phyloP scores from a whole-genome alignment of 2,113 vertebrate species.

The Perca schrenkii region DNA sequence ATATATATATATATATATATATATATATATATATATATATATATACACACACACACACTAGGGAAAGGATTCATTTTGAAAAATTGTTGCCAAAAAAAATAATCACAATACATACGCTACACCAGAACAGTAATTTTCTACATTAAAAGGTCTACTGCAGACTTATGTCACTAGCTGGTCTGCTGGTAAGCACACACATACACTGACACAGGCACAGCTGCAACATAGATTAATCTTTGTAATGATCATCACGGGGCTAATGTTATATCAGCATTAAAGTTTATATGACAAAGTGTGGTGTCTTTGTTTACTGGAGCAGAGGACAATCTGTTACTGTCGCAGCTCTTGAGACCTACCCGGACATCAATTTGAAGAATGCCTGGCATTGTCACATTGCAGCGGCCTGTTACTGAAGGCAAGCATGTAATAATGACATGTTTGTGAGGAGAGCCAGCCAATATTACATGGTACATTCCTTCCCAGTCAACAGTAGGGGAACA shows the following conservation, averaged over 20 bases:
- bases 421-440: constrained; percentile 43
- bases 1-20: too few relatives aligned
- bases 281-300: constrained; percentile 7
- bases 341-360: constrained; percentile 36
- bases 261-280: not conserved
- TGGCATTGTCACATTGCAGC: constrained; percentile 47
- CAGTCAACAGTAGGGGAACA: not conserved
- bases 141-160: too few relatives aligned
- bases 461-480: constrained; percentile 3
- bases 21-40: too few relatives aligned
- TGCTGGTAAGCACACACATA: not conserved
- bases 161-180: too few relatives aligned
- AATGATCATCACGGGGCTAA: not conserved
- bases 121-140: too few relatives aligned
- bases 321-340: constrained; percentile 63
- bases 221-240: not conserved
- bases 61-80: too few relatives aligned
- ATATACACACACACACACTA: too few relatives aligned
- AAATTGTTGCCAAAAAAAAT: too few relatives aligned
- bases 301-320: constrained; percentile 44
- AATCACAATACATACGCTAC: too few relatives aligned
- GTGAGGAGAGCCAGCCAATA: constrained; percentile 5
- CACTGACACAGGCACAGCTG: not conserved
- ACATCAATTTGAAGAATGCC: constrained; percentile 55
- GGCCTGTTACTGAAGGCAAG: constrained; percentile 39